phyloP scores from a whole-genome alignment of 2,797 vertebrate genomes.

The Sebastes melanostomus region DNA sequence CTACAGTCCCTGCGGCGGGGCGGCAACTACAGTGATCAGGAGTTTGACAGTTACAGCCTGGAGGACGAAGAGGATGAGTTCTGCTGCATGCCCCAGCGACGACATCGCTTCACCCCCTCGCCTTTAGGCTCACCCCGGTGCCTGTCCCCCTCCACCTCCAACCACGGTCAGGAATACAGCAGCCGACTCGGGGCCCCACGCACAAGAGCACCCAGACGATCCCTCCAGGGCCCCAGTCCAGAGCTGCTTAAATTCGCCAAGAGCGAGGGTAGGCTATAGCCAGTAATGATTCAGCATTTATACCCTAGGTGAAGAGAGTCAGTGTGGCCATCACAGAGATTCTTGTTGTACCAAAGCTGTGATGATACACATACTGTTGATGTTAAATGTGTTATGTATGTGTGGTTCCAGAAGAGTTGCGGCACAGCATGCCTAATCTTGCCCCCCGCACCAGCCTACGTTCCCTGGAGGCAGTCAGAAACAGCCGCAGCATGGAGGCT shows the following conservation, averaged over 20 bases:
- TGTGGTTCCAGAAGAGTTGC: conserved; percentile 90
- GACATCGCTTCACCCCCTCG: conserved; percentile 87
- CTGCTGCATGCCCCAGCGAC: conserved; percentile 78
- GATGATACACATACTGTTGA: neutral
- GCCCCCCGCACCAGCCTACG: conserved; percentile 89
- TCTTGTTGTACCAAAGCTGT: conserved; percentile 1
- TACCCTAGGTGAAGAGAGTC: neutral
- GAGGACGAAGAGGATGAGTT: conserved; percentile 91
- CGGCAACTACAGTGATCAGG: conserved; percentile 92
- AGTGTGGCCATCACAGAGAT: neutral
- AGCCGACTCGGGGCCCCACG: conserved; percentile 75
- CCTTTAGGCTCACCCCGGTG: conserved; percentile 90
- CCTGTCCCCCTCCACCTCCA: conserved; percentile 86
- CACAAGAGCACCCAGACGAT: conserved; percentile 82
- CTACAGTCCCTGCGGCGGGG: conserved; percentile 89
- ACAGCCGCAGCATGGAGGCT: conserved; percentile 93
- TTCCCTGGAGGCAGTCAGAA: conserved; percentile 88
- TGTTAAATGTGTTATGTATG: conserved; percentile 63
- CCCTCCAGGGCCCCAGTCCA: conserved; percentile 83
- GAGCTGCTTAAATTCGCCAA: conserved; percentile 88
- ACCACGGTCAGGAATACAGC: conserved; percentile 77
- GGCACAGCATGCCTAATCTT: conserved; percentile 95
- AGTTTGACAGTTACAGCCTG: conserved; percentile 90
- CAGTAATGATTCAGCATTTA: neutral
- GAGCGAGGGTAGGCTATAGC: conserved; percentile 84